phyloP scores from a whole-genome alignment of 1,140 invertebrate species.

The Lepeophtheirus salmonis region DNA sequence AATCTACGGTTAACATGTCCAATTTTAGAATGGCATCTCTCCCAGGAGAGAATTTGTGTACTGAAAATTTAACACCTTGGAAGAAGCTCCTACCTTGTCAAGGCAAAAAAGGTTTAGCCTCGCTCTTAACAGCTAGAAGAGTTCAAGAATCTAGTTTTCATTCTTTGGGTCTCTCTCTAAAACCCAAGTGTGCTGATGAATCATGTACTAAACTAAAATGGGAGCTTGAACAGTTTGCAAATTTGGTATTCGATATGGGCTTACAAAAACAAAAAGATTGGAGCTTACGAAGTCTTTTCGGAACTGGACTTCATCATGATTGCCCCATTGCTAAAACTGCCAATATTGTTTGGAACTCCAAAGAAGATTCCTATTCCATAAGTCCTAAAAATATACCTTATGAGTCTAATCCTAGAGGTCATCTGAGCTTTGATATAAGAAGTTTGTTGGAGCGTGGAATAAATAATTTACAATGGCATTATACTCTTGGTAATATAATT shows the following conservation, averaged over 20 bases:
- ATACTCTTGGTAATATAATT: conserved; percentile 17
- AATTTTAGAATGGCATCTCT: conserved; percentile 44
- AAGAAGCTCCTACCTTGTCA: conserved; percentile 88
- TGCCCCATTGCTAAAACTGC: background rate
- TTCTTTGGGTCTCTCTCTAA: conserved; percentile 65
- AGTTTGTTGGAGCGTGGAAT: conserved; percentile 3
- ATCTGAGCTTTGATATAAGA: conserved; percentile 16
- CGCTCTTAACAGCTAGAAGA: conserved; percentile 67
- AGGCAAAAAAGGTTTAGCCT: conserved; percentile 58
- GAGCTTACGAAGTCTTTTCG: background rate
- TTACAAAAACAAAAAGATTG: background rate
- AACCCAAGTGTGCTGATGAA: conserved; percentile 41
- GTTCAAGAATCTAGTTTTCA: conserved; percentile 86
- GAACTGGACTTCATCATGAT: background rate
- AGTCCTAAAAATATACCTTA: background rate
- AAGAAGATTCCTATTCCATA: background rate
- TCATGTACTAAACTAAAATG: conserved; percentile 5
- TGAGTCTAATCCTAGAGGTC: background rate
- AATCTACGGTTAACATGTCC: conserved; percentile 19
- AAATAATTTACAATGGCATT: conserved; percentile 19
- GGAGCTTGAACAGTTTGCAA: conserved; percentile 17
- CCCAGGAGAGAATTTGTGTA: conserved; percentile 87
- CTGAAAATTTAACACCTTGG: conserved; percentile 95
- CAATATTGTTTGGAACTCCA: background rate
- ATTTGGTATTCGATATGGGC: conserved; percentile 19